Evolutionary conservation across 2,113 vertebrate genomes (phyloP).

Genomic region (Crotalus viridis): DNA sequence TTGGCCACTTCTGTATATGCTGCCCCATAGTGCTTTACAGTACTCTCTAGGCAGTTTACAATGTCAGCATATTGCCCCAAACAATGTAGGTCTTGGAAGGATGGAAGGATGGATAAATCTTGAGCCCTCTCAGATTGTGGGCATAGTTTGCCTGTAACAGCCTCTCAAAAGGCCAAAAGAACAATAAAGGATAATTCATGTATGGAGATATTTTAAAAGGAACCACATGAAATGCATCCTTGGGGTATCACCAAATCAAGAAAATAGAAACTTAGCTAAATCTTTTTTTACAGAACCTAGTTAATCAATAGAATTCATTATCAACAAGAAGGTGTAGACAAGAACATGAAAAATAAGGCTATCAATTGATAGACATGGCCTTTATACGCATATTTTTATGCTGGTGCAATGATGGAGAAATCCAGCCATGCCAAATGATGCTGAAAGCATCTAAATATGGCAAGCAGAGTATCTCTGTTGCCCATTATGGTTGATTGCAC

Average conservation of each 20-base stretch:
- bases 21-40: neutral
- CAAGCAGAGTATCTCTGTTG: neutral
- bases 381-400: neutral
- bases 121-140: neutral
- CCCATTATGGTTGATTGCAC: neutral
- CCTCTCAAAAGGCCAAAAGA: neutral
- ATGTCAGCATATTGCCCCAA: neutral
- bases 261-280: neutral
- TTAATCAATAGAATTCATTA: neutral
- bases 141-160: neutral
- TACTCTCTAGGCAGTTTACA: neutral
- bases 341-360: neutral
- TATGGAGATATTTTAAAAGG: neutral
- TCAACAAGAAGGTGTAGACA: neutral
- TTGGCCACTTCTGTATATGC: too few relatives aligned
- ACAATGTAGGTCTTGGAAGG: neutral
- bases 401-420: neutral
- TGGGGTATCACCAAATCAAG: neutral
- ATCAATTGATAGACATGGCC: neutral
- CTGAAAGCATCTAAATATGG: neutral
- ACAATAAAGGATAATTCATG: neutral
- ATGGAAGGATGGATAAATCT: neutral
- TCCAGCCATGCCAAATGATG: neutral
- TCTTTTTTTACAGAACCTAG: neutral
- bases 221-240: neutral